phyloP scores from a whole-genome alignment of 2,113 vertebrate species.

The Zosterops hypoxanthus region DNA sequence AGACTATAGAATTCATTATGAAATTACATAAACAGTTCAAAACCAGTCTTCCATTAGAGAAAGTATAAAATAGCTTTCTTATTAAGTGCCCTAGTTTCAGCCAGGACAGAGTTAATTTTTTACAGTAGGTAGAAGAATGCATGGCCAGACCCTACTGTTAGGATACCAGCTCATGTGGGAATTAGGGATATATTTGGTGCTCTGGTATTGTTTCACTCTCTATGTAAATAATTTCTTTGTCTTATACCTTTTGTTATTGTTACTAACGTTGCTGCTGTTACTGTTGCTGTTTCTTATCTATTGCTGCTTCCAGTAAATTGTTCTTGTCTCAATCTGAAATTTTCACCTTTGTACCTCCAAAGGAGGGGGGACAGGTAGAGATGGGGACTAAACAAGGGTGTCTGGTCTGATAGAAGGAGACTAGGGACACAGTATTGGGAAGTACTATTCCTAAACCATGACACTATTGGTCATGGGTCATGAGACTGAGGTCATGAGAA shows the following conservation, averaged over 20 bases:
- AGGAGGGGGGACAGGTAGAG: background rate
- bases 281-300: background rate
- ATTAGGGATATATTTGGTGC: background rate
- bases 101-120: background rate
- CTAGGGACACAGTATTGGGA: too few relatives aligned
- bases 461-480: background rate
- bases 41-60: background rate
- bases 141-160: too few relatives aligned
- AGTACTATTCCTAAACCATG: background rate
- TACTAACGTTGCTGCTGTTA: background rate
- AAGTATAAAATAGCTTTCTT: background rate
- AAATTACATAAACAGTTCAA: background rate
- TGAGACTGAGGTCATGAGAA: background rate
- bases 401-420: background rate
- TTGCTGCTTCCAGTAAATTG: background rate
- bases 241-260: background rate
- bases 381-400: background rate
- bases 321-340: background rate
- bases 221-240: background rate
- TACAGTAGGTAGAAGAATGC: too few relatives aligned
- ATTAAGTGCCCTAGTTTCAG: background rate
- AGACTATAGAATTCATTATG: background rate
- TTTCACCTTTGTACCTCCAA: background rate
- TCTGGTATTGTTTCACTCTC: fast-evolving
- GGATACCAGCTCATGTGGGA: background rate